Conservation (phyloP, 2,113 vertebrate genomes). For the Leptobrachium leishanense region DNA sequence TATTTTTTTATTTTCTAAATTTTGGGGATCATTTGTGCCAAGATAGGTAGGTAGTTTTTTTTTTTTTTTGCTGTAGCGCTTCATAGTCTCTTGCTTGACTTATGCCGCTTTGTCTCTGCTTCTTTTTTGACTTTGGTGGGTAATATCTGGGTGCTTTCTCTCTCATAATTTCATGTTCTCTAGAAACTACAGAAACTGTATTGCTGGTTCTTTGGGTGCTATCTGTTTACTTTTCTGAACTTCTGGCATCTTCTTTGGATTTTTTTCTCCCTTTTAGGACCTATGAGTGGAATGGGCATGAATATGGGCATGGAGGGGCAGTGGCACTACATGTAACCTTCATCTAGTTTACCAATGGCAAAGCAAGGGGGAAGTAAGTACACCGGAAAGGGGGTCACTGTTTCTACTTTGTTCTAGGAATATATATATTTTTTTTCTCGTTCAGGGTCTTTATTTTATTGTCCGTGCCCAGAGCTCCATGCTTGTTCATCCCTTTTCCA, state of each 20-base stretch:
- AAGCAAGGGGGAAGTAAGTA: slow-evolving; percentile 98
- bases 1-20: not conserved
- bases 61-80: not conserved
- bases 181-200: slow-evolving; percentile 53
- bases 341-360: slow-evolving; percentile 90
- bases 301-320: slow-evolving; percentile 99
- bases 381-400: slow-evolving; percentile 69
- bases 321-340: slow-evolving; percentile 99
- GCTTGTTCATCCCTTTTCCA: slow-evolving; percentile 76
- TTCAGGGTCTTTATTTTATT: slow-evolving; percentile 67
- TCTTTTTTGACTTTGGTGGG: slow-evolving; percentile 6
- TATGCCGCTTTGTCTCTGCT: slow-evolving; percentile 23
- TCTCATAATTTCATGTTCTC: slow-evolving; percentile 53
- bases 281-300: slow-evolving; percentile 99
- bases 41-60: slow-evolving; percentile 16
- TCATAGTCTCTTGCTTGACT: slow-evolving; percentile 10
- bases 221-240: slow-evolving; percentile 82
- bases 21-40: not conserved
- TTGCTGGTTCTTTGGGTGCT: slow-evolving; percentile 76
- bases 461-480: slow-evolving; percentile 78
- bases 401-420: slow-evolving; percentile 68
- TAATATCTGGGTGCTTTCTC: slow-evolving; percentile 56
- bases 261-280: slow-evolving; percentile 89
- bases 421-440: slow-evolving; percentile 61
- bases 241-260: slow-evolving; percentile 79